phyloP scores from a whole-genome alignment of 2,113 vertebrate genomes.

The Taurulus bubalis region DNA sequence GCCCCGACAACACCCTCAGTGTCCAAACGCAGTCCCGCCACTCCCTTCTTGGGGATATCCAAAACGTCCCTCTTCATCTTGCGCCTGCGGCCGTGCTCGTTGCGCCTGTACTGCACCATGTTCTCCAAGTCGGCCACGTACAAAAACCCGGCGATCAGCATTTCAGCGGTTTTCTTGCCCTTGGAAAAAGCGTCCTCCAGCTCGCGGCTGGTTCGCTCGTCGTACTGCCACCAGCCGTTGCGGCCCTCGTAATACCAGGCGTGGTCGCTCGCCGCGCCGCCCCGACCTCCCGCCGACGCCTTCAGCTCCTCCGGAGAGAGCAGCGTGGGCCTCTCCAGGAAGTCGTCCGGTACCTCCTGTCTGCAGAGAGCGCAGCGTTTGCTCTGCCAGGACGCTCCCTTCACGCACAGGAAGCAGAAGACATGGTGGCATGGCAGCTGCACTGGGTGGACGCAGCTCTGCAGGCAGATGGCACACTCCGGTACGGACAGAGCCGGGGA shows the following conservation, averaged over 20 bases:
- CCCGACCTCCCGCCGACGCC: slow-evolving; percentile 89
- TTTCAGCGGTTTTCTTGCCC: slow-evolving; percentile 98
- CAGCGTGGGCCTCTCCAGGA: slow-evolving; percentile 97
- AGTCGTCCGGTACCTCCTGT: slow-evolving; percentile 98
- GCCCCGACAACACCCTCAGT: slow-evolving; percentile 85
- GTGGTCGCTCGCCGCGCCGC: slow-evolving; percentile 90
- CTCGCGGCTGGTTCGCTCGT: slow-evolving; percentile 97
- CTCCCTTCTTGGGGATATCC: slow-evolving; percentile 99
- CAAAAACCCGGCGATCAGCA: slow-evolving; percentile 98
- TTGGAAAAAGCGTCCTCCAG: slow-evolving; percentile 97
- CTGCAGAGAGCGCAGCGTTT: slow-evolving; percentile 97
- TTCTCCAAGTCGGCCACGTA: slow-evolving; percentile 98
- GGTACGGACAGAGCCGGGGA: slow-evolving; percentile 90
- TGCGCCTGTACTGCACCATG: slow-evolving; percentile 99
- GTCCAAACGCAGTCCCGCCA: slow-evolving; percentile 96
- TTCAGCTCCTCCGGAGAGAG: slow-evolving; percentile 97
- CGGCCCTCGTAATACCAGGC: slow-evolving; percentile 99
- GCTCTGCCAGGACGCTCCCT: slow-evolving; percentile 98
- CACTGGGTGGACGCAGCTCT: slow-evolving; percentile 97
- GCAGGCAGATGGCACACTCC: slow-evolving; percentile 98
- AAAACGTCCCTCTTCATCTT: slow-evolving; percentile 98
- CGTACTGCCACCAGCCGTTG: slow-evolving; percentile 99
- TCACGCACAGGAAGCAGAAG: slow-evolving; percentile 98
- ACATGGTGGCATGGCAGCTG: slow-evolving; percentile 97
- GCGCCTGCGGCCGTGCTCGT: slow-evolving; percentile 95